Percentiles rank a stretch among this genome's conserved stretches.
phyloP scores from a whole-genome alignment of 1,140 invertebrate genomes.

The Ceratitis capitata region DNA sequence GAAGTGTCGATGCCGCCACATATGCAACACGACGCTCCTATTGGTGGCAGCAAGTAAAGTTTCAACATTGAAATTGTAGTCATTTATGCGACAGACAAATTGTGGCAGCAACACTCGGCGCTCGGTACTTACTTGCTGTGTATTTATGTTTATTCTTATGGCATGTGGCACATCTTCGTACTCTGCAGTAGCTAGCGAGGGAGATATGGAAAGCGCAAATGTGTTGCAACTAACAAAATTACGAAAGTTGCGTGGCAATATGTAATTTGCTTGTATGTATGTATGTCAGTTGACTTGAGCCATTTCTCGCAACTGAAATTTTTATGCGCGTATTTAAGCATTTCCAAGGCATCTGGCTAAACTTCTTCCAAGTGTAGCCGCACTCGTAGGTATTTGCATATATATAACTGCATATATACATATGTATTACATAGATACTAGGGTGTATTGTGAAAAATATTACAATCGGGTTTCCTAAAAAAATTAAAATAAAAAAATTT shows the following conservation, averaged over 20 bases:
- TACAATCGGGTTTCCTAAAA: no score
- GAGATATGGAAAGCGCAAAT: not conserved
- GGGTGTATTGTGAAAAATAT: not conserved
- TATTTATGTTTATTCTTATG: not conserved
- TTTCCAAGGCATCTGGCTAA: not conserved
- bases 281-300: no score
- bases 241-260: no score
- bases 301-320: not conserved
- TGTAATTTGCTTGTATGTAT: no score
- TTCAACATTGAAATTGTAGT: not conserved
- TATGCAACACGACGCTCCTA: constrained; percentile 1
- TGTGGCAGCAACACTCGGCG: not conserved
- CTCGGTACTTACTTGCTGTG: not conserved
- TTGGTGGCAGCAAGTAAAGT: constrained; percentile 1
- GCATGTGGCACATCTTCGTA: not conserved
- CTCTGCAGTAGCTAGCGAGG: not conserved
- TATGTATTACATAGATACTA: not conserved
- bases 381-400: not conserved
- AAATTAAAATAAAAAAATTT: no score
- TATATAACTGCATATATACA: not conserved
- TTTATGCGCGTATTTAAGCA: not conserved
- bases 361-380: not conserved
- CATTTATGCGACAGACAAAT: constrained; percentile 18
- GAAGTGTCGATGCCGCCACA: not conserved
- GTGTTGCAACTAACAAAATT: not conserved